Evolutionary conservation across 1,140 invertebrate genomes (phyloP).

Genomic region (Drosophila obscura): DNA sequence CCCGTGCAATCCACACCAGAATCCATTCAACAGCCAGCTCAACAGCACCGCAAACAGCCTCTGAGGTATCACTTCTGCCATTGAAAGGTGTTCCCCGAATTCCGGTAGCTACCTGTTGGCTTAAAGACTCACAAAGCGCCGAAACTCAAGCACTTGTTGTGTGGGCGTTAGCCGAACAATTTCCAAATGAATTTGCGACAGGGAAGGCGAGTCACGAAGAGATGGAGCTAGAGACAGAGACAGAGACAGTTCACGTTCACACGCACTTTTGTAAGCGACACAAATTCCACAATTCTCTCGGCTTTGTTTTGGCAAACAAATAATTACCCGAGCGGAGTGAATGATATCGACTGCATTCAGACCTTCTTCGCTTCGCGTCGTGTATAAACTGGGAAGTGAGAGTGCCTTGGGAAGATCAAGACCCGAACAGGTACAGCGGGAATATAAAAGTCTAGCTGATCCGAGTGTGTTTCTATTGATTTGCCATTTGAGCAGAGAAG

Average conservation of each 20-base stretch:
- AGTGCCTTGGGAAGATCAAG: background rate
- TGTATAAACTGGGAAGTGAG: conserved; percentile 14
- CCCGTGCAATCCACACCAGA: conserved; percentile 13
- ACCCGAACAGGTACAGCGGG: conserved; percentile 38
- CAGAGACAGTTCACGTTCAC: conserved; percentile 37
- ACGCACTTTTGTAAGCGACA: conserved; percentile 57
- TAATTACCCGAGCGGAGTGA: conserved; percentile 40
- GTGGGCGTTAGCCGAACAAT: conserved; percentile 63
- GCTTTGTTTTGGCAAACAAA: conserved; percentile 49
- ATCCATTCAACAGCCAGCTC: background rate
- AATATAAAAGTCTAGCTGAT: conserved; percentile 40
- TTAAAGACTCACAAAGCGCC: background rate
- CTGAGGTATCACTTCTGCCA: conserved; percentile 6
- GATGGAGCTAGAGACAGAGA: background rate
- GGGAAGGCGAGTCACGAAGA: conserved; percentile 3
- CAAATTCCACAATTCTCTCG: conserved; percentile 43
- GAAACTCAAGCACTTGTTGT: conserved; percentile 59
- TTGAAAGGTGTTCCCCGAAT: conserved; percentile 34
- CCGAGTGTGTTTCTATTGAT: conserved; percentile 46
- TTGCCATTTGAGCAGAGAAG: conserved; percentile 26
- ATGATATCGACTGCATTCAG: conserved; percentile 36
- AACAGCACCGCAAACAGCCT: conserved; percentile 17
- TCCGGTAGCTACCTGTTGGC: conserved; percentile 47
- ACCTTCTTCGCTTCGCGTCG: background rate
- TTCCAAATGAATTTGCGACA: conserved; percentile 52